Conservation (phyloP, 2,113 vertebrate genomes). For the Python bivittatus region DNA sequence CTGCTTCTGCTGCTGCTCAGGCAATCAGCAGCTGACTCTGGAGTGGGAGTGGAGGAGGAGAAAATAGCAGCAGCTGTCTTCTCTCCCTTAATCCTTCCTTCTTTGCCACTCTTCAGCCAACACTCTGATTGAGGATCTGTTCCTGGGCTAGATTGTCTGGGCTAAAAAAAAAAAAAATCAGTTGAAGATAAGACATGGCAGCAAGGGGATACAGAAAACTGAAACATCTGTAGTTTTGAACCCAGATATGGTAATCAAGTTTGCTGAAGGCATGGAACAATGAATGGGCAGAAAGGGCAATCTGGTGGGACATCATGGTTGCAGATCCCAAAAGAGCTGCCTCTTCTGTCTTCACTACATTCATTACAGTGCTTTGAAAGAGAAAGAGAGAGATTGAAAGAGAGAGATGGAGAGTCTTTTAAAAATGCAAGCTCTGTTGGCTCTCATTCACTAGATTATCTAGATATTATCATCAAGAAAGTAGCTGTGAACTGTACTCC, state of each 20-base stretch:
- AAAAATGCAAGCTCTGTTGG: background rate
- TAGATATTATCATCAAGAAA: background rate
- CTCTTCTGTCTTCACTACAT: background rate
- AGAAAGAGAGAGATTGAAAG: background rate
- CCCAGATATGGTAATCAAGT: background rate
- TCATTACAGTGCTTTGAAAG: background rate
- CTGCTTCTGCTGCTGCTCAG: background rate
- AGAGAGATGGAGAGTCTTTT: background rate
- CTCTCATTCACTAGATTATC: background rate
- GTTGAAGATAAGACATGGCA: background rate
- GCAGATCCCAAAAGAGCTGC: background rate
- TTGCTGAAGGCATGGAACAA: background rate
- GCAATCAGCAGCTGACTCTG: background rate
- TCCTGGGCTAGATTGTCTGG: background rate
- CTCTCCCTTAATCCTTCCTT: background rate
- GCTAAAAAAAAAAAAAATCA: background rate
- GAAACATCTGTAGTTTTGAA: background rate
- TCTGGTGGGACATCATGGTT: background rate
- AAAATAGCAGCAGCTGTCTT: background rate
- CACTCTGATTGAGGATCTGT: background rate
- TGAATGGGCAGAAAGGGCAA: background rate
- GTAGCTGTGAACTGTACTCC: slow-evolving; percentile 9
- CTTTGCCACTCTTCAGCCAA: too few relatives aligned
- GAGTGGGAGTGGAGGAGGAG: background rate
- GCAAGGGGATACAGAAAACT: background rate